Conservation (phyloP, 2,113 vertebrate species). For the Coptodon bakossiorum region DNA sequence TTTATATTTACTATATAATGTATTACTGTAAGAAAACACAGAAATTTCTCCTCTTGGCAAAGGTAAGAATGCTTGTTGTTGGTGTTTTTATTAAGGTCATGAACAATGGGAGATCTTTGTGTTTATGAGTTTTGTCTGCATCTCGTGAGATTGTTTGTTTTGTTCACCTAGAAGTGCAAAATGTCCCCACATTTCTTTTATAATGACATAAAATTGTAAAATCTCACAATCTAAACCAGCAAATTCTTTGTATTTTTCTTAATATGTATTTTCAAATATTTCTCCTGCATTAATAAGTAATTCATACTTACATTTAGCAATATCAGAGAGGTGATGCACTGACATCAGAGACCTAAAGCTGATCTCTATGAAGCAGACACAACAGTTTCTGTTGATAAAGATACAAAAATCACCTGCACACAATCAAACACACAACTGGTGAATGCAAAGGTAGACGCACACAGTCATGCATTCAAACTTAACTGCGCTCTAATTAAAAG, state of each 20-base stretch:
- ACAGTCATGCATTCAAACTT: not conserved
- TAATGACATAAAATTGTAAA: not conserved
- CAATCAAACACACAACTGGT: not conserved
- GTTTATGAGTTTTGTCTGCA: not conserved
- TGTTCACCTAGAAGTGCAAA: not conserved
- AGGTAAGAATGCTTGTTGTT: not conserved
- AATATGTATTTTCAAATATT: not conserved
- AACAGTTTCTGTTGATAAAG: not conserved
- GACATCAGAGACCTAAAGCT: not conserved
- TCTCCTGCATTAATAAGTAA: not conserved
- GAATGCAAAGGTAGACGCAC: not conserved
- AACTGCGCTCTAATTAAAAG: slow-evolving; percentile 6
- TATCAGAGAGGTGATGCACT: not conserved
- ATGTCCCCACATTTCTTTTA: not conserved
- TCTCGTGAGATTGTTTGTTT: not conserved
- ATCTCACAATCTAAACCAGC: not conserved
- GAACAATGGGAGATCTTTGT: not conserved
- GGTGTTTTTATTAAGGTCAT: not conserved
- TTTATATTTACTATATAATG: not conserved
- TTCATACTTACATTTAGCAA: not conserved
- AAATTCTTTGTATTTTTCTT: not conserved
- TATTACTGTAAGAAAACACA: not conserved
- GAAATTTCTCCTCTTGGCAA: not conserved
- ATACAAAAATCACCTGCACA: not conserved
- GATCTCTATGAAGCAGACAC: not conserved